Evolutionary conservation across 2,113 vertebrate genomes (phyloP).

Genomic region (Ictidomys tridecemlineatus): DNA sequence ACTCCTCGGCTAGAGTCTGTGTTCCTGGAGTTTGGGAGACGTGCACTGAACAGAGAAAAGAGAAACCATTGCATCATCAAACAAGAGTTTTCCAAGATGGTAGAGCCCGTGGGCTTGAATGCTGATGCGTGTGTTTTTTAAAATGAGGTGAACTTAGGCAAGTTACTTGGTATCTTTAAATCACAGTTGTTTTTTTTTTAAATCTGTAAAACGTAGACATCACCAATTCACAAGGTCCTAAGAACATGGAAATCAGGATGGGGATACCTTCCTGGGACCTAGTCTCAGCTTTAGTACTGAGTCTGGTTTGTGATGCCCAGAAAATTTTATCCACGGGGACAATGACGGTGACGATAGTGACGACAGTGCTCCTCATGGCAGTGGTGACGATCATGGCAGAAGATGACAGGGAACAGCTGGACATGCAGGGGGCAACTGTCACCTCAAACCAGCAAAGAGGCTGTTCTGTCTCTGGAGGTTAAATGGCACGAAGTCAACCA

Average conservation of each 20-base stretch:
- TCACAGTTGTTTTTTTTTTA: not conserved
- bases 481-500: not conserved
- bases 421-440: not conserved
- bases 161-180: not conserved
- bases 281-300: not conserved
- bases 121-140: not conserved
- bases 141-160: not conserved
- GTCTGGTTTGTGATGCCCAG: not conserved
- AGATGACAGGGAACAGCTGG: not conserved
- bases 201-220: not conserved
- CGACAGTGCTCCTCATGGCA: rapidly evolving
- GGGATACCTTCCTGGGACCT: not conserved
- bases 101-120: not conserved
- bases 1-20: not conserved
- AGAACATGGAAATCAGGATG: not conserved
- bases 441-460: not conserved
- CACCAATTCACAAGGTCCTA: not conserved
- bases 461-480: not conserved
- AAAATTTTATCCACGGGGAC: not conserved
- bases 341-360: rapidly evolving
- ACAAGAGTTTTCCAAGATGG: not conserved
- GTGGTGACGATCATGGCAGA: not conserved
- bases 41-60: not conserved
- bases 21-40: not conserved
- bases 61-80: not conserved